These are phyloP conservation scores for Tholera decimalis DNA, from an alignment of 2,888 invertebrate species.

Conservation along the genomic window DNA sequence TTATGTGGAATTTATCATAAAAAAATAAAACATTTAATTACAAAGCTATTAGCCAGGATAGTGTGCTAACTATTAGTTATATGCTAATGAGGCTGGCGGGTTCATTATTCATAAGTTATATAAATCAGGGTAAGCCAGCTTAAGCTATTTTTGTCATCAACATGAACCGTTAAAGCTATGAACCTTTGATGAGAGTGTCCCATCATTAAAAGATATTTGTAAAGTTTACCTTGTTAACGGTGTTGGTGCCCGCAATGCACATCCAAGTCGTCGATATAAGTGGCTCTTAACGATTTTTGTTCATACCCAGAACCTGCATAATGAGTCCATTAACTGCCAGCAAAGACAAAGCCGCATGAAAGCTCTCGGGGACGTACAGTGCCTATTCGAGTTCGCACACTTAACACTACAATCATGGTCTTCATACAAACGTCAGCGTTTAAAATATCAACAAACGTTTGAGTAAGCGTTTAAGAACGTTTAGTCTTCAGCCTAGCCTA, in stretches of 20 bases:
- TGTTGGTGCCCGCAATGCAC: no score
- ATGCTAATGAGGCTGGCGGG: conserved; percentile 1
- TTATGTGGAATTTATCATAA: not conserved
- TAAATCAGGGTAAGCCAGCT: not conserved
- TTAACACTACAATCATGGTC: not conserved
- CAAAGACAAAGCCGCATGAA: conserved; percentile 19
- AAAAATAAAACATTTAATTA: not conserved
- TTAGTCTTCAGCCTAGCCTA: no score
- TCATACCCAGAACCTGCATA: no score
- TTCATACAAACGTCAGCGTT: no score
- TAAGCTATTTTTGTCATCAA: not conserved
- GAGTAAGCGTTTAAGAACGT: not conserved
- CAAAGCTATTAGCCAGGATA: not conserved
- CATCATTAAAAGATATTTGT: no score
- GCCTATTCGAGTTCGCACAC: conserved; percentile 5
- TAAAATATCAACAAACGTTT: not conserved
- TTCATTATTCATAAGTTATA: conserved; percentile 12
- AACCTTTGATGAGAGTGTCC: not conserved
- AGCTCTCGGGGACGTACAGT: conserved; percentile 4
- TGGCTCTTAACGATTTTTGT: no score
- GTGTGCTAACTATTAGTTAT: not conserved
- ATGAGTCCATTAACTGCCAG: no score
- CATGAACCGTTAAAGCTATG: not conserved
- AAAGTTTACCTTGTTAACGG: no score
- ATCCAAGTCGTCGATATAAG: no score